Evolutionary conservation across 2,888 invertebrate species (phyloP), one percentile per base, ranked within the genome.

Genomic region (Trisateles emortualis): DNA sequence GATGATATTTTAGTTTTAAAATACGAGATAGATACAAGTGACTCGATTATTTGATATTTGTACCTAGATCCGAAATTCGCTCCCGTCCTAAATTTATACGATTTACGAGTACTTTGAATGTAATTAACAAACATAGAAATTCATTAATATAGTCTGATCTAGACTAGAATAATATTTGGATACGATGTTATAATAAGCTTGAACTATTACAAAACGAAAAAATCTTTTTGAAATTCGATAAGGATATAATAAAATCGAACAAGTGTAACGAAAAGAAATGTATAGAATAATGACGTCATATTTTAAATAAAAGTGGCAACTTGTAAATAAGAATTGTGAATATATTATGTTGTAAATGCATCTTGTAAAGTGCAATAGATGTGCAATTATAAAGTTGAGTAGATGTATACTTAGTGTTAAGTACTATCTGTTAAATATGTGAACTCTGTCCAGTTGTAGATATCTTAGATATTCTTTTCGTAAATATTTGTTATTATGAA

Each of bases 361-460:
- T 88, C 88, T 89, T 91, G 88, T 90, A 90, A 91, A 91, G 90
- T 90, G 90, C 89, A 89, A 88, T 90, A 90, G 90, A 87, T 84
- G 90, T 90, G 91, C 88, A 90, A 89, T 89, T 88, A 88, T 83
- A 76, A 84, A 85, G 90, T 90, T 90, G 88, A 88, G 88, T 92
- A 92, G 90, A 84, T 89, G 81, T 90, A 90, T 88, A 90, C 81
- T 81, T 86, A 86, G 78, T 52, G 61, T 11, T 82, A 87, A 84
- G 81, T 74, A 72, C 68, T 80, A 78, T 85, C 80, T 89, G 90
- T 90, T 90, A 79, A 83, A 78, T 66, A 84, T 84, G 82, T 86
- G 81, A 83, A 83, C 73, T 84, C 84, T 87, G 87, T 88, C 88
- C 87, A 85, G 68, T 77, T 85, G 81, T 89, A 86, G 88, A 84